A percentile compares a stretch with the other conserved stretches of the same genome.
Evolutionary conservation across 2,888 invertebrate genomes (phyloP).

Genomic region (Latrodectus elegans): DNA sequence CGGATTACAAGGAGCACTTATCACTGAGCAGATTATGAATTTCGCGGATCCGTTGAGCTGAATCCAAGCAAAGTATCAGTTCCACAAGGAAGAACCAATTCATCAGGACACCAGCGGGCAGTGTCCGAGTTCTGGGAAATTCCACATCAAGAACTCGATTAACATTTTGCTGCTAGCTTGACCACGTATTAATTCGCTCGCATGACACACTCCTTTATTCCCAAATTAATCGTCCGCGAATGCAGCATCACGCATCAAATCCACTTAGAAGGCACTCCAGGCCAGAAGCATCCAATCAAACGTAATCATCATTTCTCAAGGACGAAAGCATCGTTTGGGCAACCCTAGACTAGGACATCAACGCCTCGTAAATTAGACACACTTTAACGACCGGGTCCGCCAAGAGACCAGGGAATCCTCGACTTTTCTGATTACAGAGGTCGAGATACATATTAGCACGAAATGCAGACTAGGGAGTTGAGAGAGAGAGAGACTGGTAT

Average conservation of each 20-base stretch:
- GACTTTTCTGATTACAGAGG: conserved; percentile 62
- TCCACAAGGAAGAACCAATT: too few relatives aligned
- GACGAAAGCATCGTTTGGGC: neutral
- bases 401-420: neutral
- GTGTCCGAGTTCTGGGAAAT: neutral
- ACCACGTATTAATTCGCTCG: conserved; percentile 45
- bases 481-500: conserved; percentile 21
- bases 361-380: conserved; percentile 61
- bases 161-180: neutral
- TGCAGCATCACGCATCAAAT: conserved; percentile 46
- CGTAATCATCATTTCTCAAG: conserved; percentile 64
- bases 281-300: conserved; percentile 56
- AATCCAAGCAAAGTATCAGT: too few relatives aligned
- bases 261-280: conserved; percentile 35
- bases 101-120: neutral
- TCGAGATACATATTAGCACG: conserved; percentile 61
- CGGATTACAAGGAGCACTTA: too few relatives aligned
- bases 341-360: conserved; percentile 44
- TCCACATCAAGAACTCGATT: neutral
- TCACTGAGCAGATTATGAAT: too few relatives aligned
- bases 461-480: conserved; percentile 26
- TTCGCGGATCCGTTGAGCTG: too few relatives aligned
- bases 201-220: conserved; percentile 41
- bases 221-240: conserved; percentile 51
- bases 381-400: conserved; percentile 54